These are phyloP conservation scores for Colossoma macropomum DNA, from an alignment of 2,113 vertebrate genomes.

Conservation along the genomic window DNA sequence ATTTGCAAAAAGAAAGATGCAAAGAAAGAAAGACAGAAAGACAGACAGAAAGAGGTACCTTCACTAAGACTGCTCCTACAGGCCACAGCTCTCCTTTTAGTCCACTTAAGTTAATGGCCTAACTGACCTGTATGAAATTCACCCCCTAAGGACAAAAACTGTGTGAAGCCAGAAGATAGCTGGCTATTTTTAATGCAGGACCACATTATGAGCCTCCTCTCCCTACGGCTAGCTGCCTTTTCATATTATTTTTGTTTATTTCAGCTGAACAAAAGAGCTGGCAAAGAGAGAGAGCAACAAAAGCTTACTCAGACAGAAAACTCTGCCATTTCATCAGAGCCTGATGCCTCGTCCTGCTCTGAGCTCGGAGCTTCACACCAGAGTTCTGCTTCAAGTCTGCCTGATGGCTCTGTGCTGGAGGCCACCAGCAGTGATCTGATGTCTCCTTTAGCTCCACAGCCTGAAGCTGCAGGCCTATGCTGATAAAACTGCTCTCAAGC, in stretches of 20 bases:
- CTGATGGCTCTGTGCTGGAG: background rate
- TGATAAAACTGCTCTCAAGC: background rate
- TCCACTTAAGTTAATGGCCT: background rate
- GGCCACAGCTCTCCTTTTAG: constrained; percentile 19
- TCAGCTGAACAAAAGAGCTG: constrained; percentile 29
- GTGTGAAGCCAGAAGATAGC: constrained; percentile 29
- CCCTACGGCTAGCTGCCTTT: constrained; percentile 34
- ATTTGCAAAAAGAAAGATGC: too few species aligned
- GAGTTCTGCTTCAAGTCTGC: background rate
- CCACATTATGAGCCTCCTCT: constrained; percentile 3
- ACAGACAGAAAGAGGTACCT: background rate
- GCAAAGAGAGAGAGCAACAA: constrained; percentile 3
- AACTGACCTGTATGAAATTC: constrained; percentile 45
- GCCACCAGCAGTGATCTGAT: background rate
- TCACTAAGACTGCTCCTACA: constrained; percentile 21
- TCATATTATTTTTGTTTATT: constrained; percentile 40
- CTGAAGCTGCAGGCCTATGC: background rate
- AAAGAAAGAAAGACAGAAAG: too few species aligned
- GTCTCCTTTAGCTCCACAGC: background rate
- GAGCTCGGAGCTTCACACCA: background rate
- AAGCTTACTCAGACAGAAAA: constrained; percentile 4
- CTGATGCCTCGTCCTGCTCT: background rate
- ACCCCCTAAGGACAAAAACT: constrained; percentile 37
- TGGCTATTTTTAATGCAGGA: constrained; percentile 42
- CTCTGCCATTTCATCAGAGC: background rate